These are phyloP conservation scores for Heliconius erato DNA, from an alignment of 2,888 invertebrate species.

Conservation along the genomic window DNA sequence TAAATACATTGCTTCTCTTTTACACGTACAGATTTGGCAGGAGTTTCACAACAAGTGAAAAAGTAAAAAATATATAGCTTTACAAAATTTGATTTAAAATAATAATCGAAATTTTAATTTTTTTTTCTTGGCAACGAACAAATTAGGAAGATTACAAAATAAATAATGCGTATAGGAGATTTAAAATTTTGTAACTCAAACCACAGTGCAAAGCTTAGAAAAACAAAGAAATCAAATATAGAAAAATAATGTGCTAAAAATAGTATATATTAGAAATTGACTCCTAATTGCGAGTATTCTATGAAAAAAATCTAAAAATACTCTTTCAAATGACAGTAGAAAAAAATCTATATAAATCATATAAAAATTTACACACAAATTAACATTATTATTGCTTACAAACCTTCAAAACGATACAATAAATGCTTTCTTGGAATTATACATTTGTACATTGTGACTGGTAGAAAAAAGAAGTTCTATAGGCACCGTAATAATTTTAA, in stretches of 20 bases:
- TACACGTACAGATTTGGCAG: conserved; percentile 53
- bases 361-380: conserved; percentile 53
- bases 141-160: neutral
- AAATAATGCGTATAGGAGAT: neutral
- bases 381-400: conserved; percentile 52
- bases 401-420: conserved; percentile 58
- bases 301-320: neutral
- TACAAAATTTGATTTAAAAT: conserved; percentile 10
- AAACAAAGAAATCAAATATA: neutral
- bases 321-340: conserved; percentile 32
- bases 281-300: neutral
- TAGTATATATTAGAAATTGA: neutral
- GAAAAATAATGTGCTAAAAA: neutral
- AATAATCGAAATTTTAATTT: neutral
- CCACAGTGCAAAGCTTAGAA: neutral
- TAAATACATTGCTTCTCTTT: conserved; percentile 78
- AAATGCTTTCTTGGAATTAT: conserved; percentile 78
- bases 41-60: conserved; percentile 48
- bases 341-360: conserved; percentile 42
- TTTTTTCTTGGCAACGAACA: neutral
- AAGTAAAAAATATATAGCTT: conserved; percentile 37
- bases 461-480: conserved; percentile 47
- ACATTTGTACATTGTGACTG: conserved; percentile 59
- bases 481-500: conserved; percentile 65
- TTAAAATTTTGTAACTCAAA: neutral